A percentile compares a stretch with the other conserved stretches of the same genome.
Evolutionary conservation across 2,888 invertebrate genomes (phyloP).

Genomic region (Apomyelois bistriatella): DNA sequence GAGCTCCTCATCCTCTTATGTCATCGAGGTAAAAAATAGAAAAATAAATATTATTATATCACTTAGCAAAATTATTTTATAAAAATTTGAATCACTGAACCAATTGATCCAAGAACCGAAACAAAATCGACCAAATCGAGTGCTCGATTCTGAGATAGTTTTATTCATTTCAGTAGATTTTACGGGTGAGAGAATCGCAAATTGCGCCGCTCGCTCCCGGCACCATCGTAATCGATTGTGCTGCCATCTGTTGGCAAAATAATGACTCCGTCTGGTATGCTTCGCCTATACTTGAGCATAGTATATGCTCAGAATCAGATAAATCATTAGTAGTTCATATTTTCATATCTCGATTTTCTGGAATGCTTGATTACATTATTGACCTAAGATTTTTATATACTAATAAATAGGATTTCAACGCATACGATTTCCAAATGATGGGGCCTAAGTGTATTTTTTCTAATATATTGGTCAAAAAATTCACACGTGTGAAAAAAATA

Average conservation of each 20-base stretch:
- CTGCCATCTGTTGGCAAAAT: slow-evolving; percentile 77
- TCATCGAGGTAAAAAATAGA: no score
- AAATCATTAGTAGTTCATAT: neutral
- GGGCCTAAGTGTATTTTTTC: no score
- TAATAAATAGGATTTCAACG: no score
- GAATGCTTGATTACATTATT: no score
- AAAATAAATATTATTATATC: neutral
- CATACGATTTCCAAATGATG: no score
- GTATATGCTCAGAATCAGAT: slow-evolving; percentile 35
- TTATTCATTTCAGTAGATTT: slow-evolving; percentile 78
- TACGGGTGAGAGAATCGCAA: slow-evolving; percentile 67
- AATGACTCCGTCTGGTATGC: slow-evolving; percentile 74
- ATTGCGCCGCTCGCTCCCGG: slow-evolving; percentile 65
- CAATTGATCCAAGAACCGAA: slow-evolving; percentile 24
- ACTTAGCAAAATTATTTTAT: neutral
- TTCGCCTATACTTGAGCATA: slow-evolving; percentile 47
- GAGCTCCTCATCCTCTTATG: no score
- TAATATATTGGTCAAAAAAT: no score
- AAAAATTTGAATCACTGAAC: neutral
- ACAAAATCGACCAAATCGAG: slow-evolving; percentile 48
- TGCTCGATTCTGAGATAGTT: slow-evolving; percentile 66
- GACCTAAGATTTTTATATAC: no score
- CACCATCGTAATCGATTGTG: slow-evolving; percentile 69
- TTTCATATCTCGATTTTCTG: no score
- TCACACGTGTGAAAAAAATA: no score